These are phyloP conservation scores for Holothuria glaberrima DNA, from an alignment of 35 echinoderm and acorn worm genomes.

Conservation along the genomic window DNA sequence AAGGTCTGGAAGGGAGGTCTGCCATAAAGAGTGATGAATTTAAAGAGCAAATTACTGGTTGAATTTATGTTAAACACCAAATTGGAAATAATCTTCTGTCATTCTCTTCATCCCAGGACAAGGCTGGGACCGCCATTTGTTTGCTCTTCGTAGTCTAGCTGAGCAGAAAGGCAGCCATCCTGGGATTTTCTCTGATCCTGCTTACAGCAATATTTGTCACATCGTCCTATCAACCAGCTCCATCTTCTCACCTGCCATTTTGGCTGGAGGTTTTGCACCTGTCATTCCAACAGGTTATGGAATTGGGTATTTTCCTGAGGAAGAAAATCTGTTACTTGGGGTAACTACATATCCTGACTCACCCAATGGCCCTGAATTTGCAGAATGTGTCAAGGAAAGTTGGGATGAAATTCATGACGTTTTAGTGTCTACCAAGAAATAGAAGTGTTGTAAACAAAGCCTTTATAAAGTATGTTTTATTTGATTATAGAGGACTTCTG, in stretches of 20 bases:
- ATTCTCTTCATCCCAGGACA: conserved; percentile 67
- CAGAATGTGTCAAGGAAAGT: conserved; percentile 73
- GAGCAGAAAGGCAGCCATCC: conserved; percentile 31
- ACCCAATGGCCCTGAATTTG: conserved; percentile 65
- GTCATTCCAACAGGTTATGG: conserved; percentile 85
- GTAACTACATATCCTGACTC: conserved; percentile 91
- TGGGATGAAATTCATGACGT: conserved; percentile 90
- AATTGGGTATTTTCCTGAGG: conserved; percentile 73
- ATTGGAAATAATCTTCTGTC: no score
- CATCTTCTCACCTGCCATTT: conserved; percentile 76
- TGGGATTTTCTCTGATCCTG: conserved; percentile 86
- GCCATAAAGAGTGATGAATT: no score
- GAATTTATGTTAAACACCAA: no score
- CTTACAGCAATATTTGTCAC: conserved; percentile 76
- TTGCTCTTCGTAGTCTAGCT: conserved; percentile 78
- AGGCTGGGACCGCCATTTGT: conserved; percentile 98
- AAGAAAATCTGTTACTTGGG: conserved; percentile 68
- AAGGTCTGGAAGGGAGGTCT: no score
- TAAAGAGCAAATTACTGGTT: no score
- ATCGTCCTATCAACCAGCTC: conserved; percentile 96
- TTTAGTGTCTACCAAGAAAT: conserved; percentile 53
- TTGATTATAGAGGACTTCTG: no score
- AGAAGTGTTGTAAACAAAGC: neutral
- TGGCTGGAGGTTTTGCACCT: conserved; percentile 90
- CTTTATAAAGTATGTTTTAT: no score